A percentile compares a stretch with the other conserved stretches of the same genome.
Evolutionary conservation across 2,113 vertebrate species (phyloP).

Genomic region (Pelmatolapia mariae): DNA sequence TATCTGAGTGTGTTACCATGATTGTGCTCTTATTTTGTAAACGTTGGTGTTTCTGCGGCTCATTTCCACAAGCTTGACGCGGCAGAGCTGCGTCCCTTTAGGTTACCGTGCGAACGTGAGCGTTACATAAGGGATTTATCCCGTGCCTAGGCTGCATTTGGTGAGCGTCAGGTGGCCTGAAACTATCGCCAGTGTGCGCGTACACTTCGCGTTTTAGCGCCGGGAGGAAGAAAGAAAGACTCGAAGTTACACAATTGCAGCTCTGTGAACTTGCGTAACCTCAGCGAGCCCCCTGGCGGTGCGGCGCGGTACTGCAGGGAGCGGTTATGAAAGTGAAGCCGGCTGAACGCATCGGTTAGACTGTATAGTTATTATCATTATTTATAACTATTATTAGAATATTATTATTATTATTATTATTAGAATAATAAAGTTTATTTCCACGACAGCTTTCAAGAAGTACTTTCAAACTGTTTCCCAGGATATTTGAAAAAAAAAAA

Average conservation of each 20-base stretch:
- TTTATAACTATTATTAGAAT: not conserved
- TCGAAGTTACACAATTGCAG: conserved; percentile 62
- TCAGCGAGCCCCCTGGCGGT: conserved; percentile 5
- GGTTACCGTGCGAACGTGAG: not conserved
- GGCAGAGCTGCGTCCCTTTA: not conserved
- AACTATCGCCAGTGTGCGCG: not conserved
- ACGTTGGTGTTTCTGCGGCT: not conserved
- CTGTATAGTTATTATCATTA: not conserved
- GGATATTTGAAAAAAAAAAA: not conserved
- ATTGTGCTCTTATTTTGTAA: not conserved
- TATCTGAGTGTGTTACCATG: rapidly evolving
- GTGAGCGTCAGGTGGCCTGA: not conserved
- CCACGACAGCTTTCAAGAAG: not conserved
- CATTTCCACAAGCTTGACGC: not conserved
- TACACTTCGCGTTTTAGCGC: not conserved
- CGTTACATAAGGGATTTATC: conserved; percentile 26
- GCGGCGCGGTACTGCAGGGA: not conserved
- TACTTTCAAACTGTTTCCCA: not conserved
- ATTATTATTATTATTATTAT: not conserved
- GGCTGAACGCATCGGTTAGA: not conserved
- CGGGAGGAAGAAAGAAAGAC: not conserved
- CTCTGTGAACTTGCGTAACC: conserved; percentile 65
- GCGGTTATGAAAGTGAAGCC: not conserved
- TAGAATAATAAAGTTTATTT: not conserved
- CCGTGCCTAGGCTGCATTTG: not conserved